phyloP scores from a whole-genome alignment of 92 coral and sea anemone species.

The Pocillopora meandrina region DNA sequence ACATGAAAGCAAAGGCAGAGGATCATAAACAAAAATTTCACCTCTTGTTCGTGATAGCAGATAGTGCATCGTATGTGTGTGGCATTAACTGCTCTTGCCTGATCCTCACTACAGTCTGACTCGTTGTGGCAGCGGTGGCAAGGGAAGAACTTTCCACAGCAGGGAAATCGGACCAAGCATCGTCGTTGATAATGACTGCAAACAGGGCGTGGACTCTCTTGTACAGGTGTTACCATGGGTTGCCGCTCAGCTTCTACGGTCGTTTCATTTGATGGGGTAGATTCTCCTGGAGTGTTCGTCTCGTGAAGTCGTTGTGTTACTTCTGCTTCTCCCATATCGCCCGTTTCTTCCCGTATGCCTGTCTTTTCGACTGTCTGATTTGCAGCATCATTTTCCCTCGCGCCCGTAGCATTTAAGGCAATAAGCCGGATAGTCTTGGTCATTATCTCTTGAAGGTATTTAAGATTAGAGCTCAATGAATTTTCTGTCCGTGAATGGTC shows the following conservation, averaged over 20 bases:
- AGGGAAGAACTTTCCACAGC: slow-evolving; percentile 71
- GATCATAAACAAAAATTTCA: neutral
- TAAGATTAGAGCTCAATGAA: neutral
- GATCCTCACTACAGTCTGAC: slow-evolving; percentile 55
- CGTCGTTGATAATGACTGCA: slow-evolving; percentile 84
- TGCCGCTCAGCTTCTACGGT: neutral
- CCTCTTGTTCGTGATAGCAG: slow-evolving; percentile 75
- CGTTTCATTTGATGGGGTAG: neutral
- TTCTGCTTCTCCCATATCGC: neutral
- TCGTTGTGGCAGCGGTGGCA: slow-evolving; percentile 95
- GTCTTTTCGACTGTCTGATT: neutral
- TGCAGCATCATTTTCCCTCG: neutral
- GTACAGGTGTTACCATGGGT: slow-evolving; percentile 31
- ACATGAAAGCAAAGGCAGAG: no score
- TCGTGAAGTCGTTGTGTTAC: neutral
- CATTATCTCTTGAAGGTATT: neutral
- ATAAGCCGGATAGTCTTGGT: neutral
- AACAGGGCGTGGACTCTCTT: slow-evolving; percentile 42
- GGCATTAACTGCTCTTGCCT: slow-evolving; percentile 68
- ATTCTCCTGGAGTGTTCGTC: neutral
- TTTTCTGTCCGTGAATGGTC: neutral
- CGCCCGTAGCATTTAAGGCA: neutral
- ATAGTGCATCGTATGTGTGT: slow-evolving; percentile 63
- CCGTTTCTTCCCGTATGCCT: slow-evolving; percentile 1
- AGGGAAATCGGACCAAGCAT: slow-evolving; percentile 71